Evolutionary conservation across 2,888 invertebrate genomes (phyloP).

Genomic region (Ectropis crepuscularia): DNA sequence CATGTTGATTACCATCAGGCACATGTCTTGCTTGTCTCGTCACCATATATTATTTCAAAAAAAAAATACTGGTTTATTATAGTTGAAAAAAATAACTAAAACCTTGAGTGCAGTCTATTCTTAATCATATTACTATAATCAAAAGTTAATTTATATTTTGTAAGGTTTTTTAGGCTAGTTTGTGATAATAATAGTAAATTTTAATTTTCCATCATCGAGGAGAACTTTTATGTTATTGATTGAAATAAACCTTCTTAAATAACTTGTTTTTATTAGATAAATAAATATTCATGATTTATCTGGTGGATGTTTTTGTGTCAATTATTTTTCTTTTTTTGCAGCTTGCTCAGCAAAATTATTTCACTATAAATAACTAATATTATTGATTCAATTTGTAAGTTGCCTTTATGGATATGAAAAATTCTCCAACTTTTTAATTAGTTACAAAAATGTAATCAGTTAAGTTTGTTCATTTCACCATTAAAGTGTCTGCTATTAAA

Average conservation of each 20-base stretch:
- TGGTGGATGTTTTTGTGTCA: conserved; percentile 36
- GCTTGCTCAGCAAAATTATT: conserved; percentile 24
- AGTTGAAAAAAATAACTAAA: neutral
- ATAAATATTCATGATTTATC: conserved; percentile 35
- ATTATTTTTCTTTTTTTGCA: conserved; percentile 37
- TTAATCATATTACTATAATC: conserved; percentile 60
- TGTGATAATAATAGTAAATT: conserved; percentile 39
- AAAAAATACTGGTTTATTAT: neutral
- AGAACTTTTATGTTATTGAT: conserved; percentile 55
- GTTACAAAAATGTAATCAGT: conserved; percentile 8
- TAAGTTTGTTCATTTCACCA: conserved; percentile 18
- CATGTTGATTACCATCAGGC: too few species aligned
- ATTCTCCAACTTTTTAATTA: conserved; percentile 11
- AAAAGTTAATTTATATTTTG: conserved; percentile 67
- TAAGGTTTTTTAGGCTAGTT: conserved; percentile 53
- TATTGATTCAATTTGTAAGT: conserved; percentile 22
- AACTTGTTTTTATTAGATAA: conserved; percentile 37
- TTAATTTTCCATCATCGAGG: conserved; percentile 58
- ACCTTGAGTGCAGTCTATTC: neutral
- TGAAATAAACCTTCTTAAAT: conserved; percentile 45
- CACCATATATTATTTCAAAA: too few species aligned
- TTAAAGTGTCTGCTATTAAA: conserved; percentile 14
- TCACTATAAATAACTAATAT: neutral
- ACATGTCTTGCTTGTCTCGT: too few species aligned
- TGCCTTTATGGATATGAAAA: conserved; percentile 4